These are phyloP conservation scores for Cistogaster globosa DNA, from an alignment of 2,888 invertebrate genomes.

Conservation along the genomic window DNA sequence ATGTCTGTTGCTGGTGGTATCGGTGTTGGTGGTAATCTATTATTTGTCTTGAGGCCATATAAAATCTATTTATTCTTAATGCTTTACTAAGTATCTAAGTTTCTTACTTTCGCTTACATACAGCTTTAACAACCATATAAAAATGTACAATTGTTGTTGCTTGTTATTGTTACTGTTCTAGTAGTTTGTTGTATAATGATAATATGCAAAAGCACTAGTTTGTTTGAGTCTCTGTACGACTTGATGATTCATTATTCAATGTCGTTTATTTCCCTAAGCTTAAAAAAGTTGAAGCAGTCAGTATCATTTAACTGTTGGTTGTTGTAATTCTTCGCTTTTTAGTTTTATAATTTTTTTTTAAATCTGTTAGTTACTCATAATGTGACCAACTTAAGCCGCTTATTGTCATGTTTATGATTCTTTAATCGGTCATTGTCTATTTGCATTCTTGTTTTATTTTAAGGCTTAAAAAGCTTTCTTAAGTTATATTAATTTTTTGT, in stretches of 20 bases:
- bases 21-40: slow-evolving; percentile 65
- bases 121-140: slow-evolving; percentile 30
- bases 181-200: slow-evolving; percentile 52
- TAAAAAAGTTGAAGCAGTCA: slow-evolving; percentile 7
- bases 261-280: slow-evolving; percentile 60
- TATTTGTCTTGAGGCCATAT: slow-evolving; percentile 70
- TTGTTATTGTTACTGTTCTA: slow-evolving; percentile 43
- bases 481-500: too few relatives aligned
- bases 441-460: slow-evolving; percentile 42
- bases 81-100: slow-evolving; percentile 72
- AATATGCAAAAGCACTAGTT: slow-evolving; percentile 68
- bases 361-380: slow-evolving; percentile 60
- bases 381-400: slow-evolving; percentile 60
- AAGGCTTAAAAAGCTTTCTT: not conserved
- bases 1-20: slow-evolving; percentile 17
- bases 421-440: slow-evolving; percentile 54
- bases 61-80: slow-evolving; percentile 73
- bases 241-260: slow-evolving; percentile 70
- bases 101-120: slow-evolving; percentile 71
- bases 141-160: slow-evolving; percentile 35
- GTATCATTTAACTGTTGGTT: slow-evolving; percentile 45
- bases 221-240: slow-evolving; percentile 49
- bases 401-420: slow-evolving; percentile 44
- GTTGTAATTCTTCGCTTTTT: slow-evolving; percentile 66
- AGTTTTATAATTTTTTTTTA: slow-evolving; percentile 69